Base-by-base conservation (phyloP, 2,797 vertebrate genomes). In the Acanthis flammea region DNA sequence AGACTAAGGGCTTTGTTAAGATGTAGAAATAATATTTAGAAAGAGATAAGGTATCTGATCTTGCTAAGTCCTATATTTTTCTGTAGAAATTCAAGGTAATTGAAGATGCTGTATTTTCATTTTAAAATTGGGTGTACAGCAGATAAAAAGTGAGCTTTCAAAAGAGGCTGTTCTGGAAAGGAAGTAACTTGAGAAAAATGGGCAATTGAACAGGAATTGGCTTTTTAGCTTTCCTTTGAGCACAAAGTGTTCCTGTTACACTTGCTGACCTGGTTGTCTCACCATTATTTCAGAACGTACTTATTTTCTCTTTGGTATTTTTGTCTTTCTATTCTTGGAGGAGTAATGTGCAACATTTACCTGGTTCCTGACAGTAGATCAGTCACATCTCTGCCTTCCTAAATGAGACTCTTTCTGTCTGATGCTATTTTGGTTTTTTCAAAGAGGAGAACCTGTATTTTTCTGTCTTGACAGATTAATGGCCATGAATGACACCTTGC, bases 151-250 rank as follows among this genome's bases (percentile, higher is more conserved):
- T 71, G 65, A 68, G 42, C 70, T 83, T 83, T 95, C 44, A 18
- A 50, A 91, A 72, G 37, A 88, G 65, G 44, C 61, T 80, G 14
- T 67, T 94, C 37, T 77, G 62, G 68, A 60, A 90, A 91, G 74
- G 71, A 90, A 75, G 66, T 70, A 95, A 85, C 77, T 87, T 82
- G 61, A 94, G 71, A 87, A 87, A 92, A 93, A 82, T 6, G 23
- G 21, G n/a, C 55, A 85, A 50, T 48, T 87, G 31, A 73, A 72
- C 31, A 44, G 58, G 60, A 60, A 62, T 71, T 76, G 66, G 60
- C 45, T 92, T 92, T 88, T 86, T 65, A 93, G 78, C 67, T 48
- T 79, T 86, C 18, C 24, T 82, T 76, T 90, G 71, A 90, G 60
- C 74, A 90, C 67, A 25, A 41, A 79, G n/a, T 79, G 66, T 90